A percentile compares a stretch with the other conserved stretches of the same genome.
phyloP scores from a whole-genome alignment of 23 tunicate species.

The Styela clava region DNA sequence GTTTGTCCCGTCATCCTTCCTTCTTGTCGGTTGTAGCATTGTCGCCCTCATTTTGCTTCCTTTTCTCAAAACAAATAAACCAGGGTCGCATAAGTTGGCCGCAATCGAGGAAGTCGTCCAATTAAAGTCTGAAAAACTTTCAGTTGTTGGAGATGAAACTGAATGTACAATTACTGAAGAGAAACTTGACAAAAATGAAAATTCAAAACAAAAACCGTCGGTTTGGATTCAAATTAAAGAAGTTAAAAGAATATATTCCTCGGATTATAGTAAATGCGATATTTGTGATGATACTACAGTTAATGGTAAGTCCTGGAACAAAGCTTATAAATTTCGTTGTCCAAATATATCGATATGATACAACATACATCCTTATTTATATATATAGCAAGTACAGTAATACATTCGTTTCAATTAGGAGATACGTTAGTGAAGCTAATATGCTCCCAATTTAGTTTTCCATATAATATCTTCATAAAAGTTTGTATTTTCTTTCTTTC shows the following conservation, averaged over 20 bases:
- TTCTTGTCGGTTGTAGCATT: background rate
- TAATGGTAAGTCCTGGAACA: no score
- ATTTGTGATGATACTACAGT: background rate
- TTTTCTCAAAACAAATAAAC: conserved; percentile 8
- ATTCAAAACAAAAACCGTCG: background rate
- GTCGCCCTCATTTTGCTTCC: conserved; percentile 6
- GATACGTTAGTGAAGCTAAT: no score
- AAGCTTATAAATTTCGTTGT: no score
- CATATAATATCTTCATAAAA: no score
- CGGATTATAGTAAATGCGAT: background rate
- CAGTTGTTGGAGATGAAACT: background rate
- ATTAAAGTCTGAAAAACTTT: background rate
- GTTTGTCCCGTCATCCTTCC: background rate
- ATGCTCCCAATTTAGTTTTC: no score
- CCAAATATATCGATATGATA: no score
- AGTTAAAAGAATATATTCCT: conserved; percentile 10
- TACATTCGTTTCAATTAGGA: no score
- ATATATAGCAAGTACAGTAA: no score
- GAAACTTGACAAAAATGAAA: background rate
- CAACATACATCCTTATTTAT: no score
- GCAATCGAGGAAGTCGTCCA: background rate
- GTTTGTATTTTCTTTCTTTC: no score
- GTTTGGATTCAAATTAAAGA: conserved; percentile 9
- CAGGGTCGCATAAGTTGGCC: background rate
- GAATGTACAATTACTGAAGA: background rate